Conservation (phyloP, 2,113 vertebrate genomes). For the Ranitomeya variabilis region DNA sequence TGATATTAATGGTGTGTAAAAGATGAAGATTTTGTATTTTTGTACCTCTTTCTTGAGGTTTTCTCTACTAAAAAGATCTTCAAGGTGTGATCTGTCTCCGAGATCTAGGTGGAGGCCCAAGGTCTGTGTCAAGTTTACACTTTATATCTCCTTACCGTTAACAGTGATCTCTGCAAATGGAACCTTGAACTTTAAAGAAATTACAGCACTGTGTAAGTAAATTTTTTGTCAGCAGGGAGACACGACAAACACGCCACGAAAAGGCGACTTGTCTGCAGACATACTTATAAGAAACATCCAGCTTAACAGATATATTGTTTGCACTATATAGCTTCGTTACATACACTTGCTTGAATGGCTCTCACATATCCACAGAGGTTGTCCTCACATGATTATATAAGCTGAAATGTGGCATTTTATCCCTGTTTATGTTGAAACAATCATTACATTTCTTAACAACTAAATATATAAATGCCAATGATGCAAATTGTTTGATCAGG, state of each 20-base stretch:
- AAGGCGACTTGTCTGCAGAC: neutral
- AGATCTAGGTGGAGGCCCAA: neutral
- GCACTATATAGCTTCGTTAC: neutral
- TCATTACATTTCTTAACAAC: too few species aligned
- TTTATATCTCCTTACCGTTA: neutral
- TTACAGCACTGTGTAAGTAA: neutral
- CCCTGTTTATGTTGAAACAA: neutral
- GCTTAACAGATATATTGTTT: neutral
- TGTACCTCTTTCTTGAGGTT: too few species aligned
- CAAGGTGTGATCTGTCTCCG: neutral
- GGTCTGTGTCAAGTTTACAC: neutral
- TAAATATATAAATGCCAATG: neutral
- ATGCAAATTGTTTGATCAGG: neutral
- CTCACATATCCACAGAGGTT: neutral
- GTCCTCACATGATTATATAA: neutral
- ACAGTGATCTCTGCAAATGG: conserved; percentile 1
- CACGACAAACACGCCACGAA: neutral
- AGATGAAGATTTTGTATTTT: too few species aligned
- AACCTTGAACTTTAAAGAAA: conserved; percentile 11
- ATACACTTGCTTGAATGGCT: neutral
- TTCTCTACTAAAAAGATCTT: neutral
- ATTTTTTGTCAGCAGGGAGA: neutral
- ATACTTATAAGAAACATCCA: neutral
- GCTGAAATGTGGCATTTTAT: too few species aligned
- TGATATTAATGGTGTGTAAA: neutral